Conservation (phyloP, 2,113 vertebrate genomes). For the Petromus typicus region DNA sequence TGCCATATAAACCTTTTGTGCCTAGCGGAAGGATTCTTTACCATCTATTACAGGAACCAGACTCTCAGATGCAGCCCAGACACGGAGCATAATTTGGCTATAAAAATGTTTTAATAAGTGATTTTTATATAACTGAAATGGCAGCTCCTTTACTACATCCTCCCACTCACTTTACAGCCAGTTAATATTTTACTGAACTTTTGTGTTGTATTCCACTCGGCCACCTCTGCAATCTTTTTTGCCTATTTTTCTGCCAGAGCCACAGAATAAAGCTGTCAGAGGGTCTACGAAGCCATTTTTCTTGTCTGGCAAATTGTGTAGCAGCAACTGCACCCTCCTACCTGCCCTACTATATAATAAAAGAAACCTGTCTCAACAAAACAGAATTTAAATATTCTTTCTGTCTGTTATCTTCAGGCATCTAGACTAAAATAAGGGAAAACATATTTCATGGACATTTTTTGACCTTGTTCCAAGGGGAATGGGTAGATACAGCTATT, state of each 20-base stretch:
- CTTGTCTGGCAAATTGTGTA: conserved; percentile 87
- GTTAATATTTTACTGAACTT: conserved; percentile 88
- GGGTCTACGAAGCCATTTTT: conserved; percentile 84
- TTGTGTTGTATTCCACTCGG: conserved; percentile 81
- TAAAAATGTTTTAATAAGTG: conserved; percentile 85
- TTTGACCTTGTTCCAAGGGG: conserved; percentile 79
- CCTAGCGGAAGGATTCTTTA: conserved; percentile 65
- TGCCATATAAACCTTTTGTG: conserved; percentile 76
- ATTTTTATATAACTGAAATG: conserved; percentile 84
- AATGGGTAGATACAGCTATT: conserved; percentile 70
- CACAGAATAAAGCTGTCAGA: conserved; percentile 89
- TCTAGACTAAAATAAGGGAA: conserved; percentile 72
- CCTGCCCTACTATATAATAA: conserved; percentile 81
- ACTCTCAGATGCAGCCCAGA: conserved; percentile 81
- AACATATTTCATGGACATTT: conserved; percentile 78
- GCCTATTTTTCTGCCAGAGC: conserved; percentile 87
- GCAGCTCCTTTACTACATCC: conserved; percentile 82
- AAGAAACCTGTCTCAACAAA: conserved; percentile 84
- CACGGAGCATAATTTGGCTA: conserved; percentile 83
- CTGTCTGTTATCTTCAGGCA: conserved; percentile 77
- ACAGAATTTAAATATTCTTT: conserved; percentile 86
- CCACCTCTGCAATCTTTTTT: conserved; percentile 85
- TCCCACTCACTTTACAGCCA: conserved; percentile 87
- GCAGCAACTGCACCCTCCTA: conserved; percentile 85
- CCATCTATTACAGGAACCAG: conserved; percentile 72